phyloP scores from a whole-genome alignment of 2,888 invertebrate genomes.

The Halictus quadricinctus region DNA sequence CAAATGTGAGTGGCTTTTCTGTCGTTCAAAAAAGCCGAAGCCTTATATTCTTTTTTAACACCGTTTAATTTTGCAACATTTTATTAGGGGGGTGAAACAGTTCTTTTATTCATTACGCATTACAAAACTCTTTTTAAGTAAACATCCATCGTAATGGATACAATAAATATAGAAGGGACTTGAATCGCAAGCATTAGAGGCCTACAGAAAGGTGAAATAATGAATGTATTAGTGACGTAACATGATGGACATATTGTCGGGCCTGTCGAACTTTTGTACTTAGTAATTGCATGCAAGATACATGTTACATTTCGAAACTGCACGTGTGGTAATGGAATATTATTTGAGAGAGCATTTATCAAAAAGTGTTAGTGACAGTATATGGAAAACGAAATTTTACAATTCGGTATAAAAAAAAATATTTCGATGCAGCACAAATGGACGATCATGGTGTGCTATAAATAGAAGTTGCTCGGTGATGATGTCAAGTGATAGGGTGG shows the following conservation, averaged over 20 bases:
- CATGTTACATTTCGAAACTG: conserved; percentile 29
- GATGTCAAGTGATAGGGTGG: conserved; percentile 61
- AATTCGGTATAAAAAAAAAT: conserved; percentile 23
- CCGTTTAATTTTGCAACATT: conserved; percentile 52
- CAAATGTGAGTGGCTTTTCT: conserved; percentile 78
- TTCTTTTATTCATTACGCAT: conserved; percentile 25
- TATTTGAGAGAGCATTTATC: conserved; percentile 27
- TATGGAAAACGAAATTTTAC: conserved; percentile 22
- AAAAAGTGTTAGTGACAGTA: conserved; percentile 62
- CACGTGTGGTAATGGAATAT: conserved; percentile 41
- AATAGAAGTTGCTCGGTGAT: conserved; percentile 71
- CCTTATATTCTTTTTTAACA: conserved; percentile 61
- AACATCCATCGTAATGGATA: conserved; percentile 21
- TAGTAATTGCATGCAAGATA: conserved; percentile 36
- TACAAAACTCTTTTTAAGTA: conserved; percentile 5
- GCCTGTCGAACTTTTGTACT: conserved; percentile 20
- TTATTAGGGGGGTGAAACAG: conserved; percentile 25
- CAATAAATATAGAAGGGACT: conserved; percentile 29
- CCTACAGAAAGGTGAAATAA: conserved; percentile 37
- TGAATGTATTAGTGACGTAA: conserved; percentile 54
- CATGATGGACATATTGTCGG: conserved; percentile 21
- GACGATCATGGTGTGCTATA: conserved; percentile 66
- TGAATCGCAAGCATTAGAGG: conserved; percentile 31
- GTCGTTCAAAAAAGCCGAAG: conserved; percentile 74
- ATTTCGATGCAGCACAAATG: conserved; percentile 51